phyloP scores from a whole-genome alignment of 2,797 vertebrate genomes.

The Presbytis comata region DNA sequence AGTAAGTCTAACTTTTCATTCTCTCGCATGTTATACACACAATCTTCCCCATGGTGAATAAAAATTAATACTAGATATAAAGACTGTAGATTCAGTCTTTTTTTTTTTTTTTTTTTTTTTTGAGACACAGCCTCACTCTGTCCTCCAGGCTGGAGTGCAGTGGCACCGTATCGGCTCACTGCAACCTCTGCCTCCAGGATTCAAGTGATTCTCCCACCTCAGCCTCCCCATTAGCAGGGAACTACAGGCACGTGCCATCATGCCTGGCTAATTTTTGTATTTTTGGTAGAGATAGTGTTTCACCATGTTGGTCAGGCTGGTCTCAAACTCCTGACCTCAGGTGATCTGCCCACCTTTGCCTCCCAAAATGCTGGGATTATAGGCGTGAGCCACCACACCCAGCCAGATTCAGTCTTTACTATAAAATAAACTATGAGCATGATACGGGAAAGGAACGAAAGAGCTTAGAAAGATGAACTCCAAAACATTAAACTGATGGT shows the following conservation, averaged over 20 bases:
- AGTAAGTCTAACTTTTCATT: not conserved
- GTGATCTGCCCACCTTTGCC: not conserved
- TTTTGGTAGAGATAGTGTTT: not conserved
- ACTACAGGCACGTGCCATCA: not conserved
- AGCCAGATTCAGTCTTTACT: not conserved
- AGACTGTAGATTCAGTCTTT: not conserved
- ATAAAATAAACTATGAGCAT: not conserved
- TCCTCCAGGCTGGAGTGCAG: not conserved
- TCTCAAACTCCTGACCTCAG: not conserved
- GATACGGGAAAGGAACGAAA: not conserved
- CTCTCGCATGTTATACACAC: not conserved
- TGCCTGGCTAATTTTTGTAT: not conserved
- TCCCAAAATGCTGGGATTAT: not conserved
- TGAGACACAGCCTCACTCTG: not conserved
- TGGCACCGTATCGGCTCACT: not conserved
- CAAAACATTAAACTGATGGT: constrained; percentile 4
- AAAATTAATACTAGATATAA: not conserved
- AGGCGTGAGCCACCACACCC: not conserved
- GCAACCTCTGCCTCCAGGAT: not conserved
- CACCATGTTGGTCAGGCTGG: not conserved
- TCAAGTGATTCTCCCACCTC: not conserved
- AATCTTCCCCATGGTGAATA: not conserved
- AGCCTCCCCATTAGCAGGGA: not conserved
- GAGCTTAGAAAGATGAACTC: not conserved
- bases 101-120: not conserved